Conservation (phyloP, 2,797 vertebrate species). For the Spheniscus humboldti region DNA sequence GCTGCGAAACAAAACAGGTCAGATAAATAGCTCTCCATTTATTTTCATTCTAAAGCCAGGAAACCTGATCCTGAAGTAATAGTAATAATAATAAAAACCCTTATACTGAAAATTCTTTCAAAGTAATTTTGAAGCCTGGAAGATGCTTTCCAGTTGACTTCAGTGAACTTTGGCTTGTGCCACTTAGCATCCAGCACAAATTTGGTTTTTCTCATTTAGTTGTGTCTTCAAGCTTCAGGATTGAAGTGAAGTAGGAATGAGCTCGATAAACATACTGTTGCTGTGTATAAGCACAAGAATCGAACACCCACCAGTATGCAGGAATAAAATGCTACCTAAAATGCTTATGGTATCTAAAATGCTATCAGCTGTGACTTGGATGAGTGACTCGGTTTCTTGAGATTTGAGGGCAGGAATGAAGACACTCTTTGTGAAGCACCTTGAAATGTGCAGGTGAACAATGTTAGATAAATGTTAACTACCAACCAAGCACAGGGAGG, state of each 20-base stretch:
- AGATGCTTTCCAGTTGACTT: not conserved
- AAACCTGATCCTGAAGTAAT: not conserved
- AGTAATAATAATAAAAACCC: not conserved
- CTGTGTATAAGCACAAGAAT: not conserved
- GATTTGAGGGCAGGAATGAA: not conserved
- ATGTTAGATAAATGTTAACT: not conserved
- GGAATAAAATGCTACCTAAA: not conserved
- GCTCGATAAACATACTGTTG: not conserved
- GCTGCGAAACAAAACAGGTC: not conserved
- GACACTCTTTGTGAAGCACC: not conserved
- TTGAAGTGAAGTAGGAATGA: not conserved
- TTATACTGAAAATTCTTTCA: not conserved
- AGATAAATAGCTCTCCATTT: not conserved
- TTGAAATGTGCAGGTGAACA: not conserved
- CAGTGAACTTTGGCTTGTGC: not conserved
- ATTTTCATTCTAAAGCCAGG: not conserved
- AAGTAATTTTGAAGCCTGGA: not conserved
- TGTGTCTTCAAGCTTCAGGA: not conserved
- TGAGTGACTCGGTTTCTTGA: not conserved
- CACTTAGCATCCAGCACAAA: not conserved
- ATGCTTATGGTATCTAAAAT: not conserved
- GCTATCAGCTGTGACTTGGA: not conserved
- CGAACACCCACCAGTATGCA: not conserved
- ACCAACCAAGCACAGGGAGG: not conserved
- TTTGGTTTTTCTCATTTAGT: not conserved